A percentile compares a stretch with the other conserved stretches of the same genome.
These are phyloP conservation scores for Saccopteryx leptura DNA, from an alignment of 2,113 vertebrate genomes.

Conservation along the genomic window DNA sequence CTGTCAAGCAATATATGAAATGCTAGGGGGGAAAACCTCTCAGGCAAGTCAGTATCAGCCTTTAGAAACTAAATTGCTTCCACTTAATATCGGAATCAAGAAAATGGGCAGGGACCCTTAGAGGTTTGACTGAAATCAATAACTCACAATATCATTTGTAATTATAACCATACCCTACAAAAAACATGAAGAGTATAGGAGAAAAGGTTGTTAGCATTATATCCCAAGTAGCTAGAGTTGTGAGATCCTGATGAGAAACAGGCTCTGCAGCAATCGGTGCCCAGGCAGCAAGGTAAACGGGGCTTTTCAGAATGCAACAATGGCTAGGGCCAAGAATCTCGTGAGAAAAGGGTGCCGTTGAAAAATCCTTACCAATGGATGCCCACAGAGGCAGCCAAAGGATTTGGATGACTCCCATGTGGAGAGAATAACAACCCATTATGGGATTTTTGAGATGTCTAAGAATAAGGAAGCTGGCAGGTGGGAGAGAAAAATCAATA, in stretches of 20 bases:
- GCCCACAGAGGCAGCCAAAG: conserved; percentile 48
- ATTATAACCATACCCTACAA: background rate
- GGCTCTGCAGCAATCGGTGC: conserved; percentile 1
- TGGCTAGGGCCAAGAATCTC: background rate
- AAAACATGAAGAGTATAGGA: background rate
- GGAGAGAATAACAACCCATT: conserved; percentile 72
- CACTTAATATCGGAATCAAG: background rate
- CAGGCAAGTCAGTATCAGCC: conserved; percentile 1
- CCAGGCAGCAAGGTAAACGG: conserved; percentile 45
- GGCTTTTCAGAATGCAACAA: conserved; percentile 64
- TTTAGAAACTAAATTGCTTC: conserved; percentile 51
- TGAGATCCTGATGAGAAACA: conserved; percentile 49
- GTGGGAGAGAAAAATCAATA: conserved; percentile 74
- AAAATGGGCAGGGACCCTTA: background rate
- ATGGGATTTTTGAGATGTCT: conserved; percentile 67
- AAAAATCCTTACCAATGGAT: conserved; percentile 56
- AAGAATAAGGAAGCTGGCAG: conserved; percentile 58
- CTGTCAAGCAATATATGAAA: background rate
- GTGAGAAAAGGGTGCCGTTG: conserved; percentile 27
- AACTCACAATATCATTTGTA: conserved; percentile 44
- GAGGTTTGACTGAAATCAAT: conserved; percentile 44
- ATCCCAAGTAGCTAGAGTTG: conserved; percentile 40
- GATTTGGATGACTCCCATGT: conserved; percentile 41
- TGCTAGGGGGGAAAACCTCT: background rate
- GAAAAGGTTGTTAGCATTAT: background rate